Evolutionary conservation across 92 coral and sea anemone species (phyloP).

Genomic region (Galaxea fascicularis): DNA sequence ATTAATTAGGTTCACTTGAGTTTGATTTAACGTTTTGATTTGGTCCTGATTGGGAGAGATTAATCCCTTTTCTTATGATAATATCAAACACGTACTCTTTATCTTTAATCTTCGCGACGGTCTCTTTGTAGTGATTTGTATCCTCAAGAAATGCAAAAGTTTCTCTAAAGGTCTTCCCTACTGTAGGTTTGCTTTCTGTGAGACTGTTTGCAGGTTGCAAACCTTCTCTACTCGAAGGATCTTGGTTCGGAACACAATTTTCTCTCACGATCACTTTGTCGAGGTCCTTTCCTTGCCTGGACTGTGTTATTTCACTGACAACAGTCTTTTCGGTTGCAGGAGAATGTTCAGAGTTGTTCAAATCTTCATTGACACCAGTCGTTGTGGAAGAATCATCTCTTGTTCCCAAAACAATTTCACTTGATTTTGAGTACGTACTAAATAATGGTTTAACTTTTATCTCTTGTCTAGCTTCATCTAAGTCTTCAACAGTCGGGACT

Average conservation of each 20-base stretch:
- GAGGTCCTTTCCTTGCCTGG: neutral
- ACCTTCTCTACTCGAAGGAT: neutral
- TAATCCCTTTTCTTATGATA: neutral
- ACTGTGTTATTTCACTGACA: neutral
- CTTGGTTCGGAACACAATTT: neutral
- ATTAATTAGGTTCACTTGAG: no score
- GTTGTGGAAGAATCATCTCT: neutral
- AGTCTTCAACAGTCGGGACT: slow-evolving; percentile 80
- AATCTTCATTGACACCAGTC: slow-evolving; percentile 10
- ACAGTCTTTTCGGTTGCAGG: neutral
- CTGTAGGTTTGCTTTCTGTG: slow-evolving; percentile 1
- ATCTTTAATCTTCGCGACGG: slow-evolving; percentile 81
- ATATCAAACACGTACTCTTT: slow-evolving; percentile 50
- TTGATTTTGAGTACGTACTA: slow-evolving; percentile 20
- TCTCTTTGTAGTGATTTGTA: slow-evolving; percentile 87
- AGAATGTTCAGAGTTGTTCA: neutral
- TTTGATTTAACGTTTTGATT: no score
- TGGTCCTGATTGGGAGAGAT: no score
- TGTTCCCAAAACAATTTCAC: slow-evolving; percentile 14
- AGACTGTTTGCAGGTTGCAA: neutral
- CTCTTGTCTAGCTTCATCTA: slow-evolving; percentile 67
- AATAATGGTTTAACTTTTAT: slow-evolving; percentile 54
- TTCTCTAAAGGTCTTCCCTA: slow-evolving; percentile 86
- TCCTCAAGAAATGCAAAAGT: slow-evolving; percentile 95
- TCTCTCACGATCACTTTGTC: neutral